A percentile compares a stretch with the other conserved stretches of the same genome.
Evolutionary conservation across 2,888 invertebrate species (phyloP).

Genomic region (Cephus nigrinus): DNA sequence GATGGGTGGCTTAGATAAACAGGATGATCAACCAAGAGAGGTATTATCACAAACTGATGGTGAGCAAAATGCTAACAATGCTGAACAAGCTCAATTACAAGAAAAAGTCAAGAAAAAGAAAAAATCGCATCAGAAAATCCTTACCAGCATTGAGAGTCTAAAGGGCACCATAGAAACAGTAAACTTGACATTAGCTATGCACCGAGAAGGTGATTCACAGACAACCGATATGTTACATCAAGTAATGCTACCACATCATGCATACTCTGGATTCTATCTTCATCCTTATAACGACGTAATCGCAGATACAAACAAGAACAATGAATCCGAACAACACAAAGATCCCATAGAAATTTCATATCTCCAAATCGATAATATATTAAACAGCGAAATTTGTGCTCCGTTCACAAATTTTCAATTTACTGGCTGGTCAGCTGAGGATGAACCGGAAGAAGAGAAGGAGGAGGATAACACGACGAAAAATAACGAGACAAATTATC

Average conservation of each 20-base stretch:
- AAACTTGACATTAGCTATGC: slow-evolving; percentile 35
- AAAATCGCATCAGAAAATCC: slow-evolving; percentile 31
- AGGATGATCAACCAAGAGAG: slow-evolving; percentile 22
- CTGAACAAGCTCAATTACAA: slow-evolving; percentile 22
- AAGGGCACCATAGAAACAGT: slow-evolving; percentile 34
- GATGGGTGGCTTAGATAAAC: slow-evolving; percentile 74
- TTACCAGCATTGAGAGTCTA: slow-evolving; percentile 36
- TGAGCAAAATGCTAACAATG: slow-evolving; percentile 18
- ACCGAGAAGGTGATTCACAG: slow-evolving; percentile 45
- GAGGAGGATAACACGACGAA: slow-evolving; percentile 1
- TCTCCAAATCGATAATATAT: slow-evolving; percentile 60
- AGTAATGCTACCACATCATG: slow-evolving; percentile 44
- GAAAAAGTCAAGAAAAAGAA: slow-evolving; percentile 37
- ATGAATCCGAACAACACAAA: slow-evolving; percentile 10
- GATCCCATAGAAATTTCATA: slow-evolving; percentile 15
- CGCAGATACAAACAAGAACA: slow-evolving; percentile 34
- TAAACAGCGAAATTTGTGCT: slow-evolving; percentile 69
- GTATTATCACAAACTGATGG: background rate
- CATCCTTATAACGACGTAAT: slow-evolving; percentile 45
- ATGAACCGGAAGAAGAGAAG: slow-evolving; percentile 51
- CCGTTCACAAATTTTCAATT: slow-evolving; percentile 74
- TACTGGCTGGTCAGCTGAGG: slow-evolving; percentile 71
- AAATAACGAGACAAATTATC: slow-evolving; percentile 29
- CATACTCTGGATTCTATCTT: slow-evolving; percentile 33
- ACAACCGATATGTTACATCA: slow-evolving; percentile 50